Percentiles rank a stretch among this genome's conserved stretches.
Conservation (phyloP, 2,888 invertebrate species). For the Diaprepes abbreviatus region DNA sequence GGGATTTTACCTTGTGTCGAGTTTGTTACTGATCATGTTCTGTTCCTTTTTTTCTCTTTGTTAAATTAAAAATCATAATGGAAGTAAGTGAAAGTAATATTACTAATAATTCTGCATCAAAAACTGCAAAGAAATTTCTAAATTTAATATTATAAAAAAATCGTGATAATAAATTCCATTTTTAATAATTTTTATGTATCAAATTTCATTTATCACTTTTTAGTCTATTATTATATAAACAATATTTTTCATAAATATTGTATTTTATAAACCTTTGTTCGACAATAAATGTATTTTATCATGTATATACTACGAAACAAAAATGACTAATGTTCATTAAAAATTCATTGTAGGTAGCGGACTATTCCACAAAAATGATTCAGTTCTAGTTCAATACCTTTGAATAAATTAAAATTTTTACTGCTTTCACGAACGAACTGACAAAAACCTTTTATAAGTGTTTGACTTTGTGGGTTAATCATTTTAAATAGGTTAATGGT, state of each 20-base stretch:
- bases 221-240: neutral
- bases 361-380: slow-evolving; percentile 24
- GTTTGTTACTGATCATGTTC: neutral
- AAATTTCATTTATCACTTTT: too few relatives aligned
- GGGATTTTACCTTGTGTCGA: neutral
- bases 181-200: too few relatives aligned
- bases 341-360: slow-evolving; percentile 12
- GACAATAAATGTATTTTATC: slow-evolving; percentile 2
- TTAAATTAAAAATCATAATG: too few relatives aligned
- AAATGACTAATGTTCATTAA: slow-evolving; percentile 13
- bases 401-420: slow-evolving; percentile 32
- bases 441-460: slow-evolving; percentile 25
- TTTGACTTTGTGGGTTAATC: slow-evolving; percentile 19
- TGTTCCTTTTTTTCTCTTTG: neutral
- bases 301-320: slow-evolving; percentile 19
- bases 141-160: too few relatives aligned
- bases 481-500: slow-evolving; percentile 14
- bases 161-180: too few relatives aligned
- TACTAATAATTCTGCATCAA: too few relatives aligned
- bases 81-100: too few relatives aligned
- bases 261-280: slow-evolving; percentile 1
- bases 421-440: slow-evolving; percentile 12
- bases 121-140: too few relatives aligned
- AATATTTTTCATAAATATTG: neutral
- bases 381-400: slow-evolving; percentile 26